phyloP scores from a whole-genome alignment of 2,888 invertebrate species.

The Dichetophora obliterata region DNA sequence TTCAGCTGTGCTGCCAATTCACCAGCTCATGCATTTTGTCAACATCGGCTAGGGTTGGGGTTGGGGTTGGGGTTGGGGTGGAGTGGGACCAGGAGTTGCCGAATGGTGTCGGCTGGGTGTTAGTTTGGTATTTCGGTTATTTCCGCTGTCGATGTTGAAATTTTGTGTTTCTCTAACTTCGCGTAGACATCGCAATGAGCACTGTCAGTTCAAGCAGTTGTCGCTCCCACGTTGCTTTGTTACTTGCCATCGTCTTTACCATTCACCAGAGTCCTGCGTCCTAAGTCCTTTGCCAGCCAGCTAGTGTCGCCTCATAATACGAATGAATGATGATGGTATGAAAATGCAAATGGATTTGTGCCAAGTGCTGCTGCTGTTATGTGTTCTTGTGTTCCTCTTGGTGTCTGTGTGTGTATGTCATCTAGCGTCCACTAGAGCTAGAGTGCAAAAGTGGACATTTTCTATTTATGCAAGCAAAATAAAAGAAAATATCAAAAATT shows the following conservation, averaged over 20 bases:
- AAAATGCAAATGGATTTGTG: constrained; percentile 50
- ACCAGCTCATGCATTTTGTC: constrained; percentile 18
- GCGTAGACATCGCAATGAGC: constrained; percentile 48
- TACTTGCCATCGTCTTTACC: not conserved
- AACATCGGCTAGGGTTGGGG: too few relatives aligned
- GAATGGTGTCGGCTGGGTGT: not conserved
- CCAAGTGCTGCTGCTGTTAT: constrained; percentile 34
- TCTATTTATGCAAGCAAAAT: constrained; percentile 42
- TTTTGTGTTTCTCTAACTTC: constrained; percentile 11
- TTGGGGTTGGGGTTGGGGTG: too few relatives aligned
- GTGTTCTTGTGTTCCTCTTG: not conserved
- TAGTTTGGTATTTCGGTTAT: not conserved
- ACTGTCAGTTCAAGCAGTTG: constrained; percentile 49
- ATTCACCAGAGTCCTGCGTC: not conserved
- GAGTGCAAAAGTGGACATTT: constrained; percentile 41
- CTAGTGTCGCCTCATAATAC: constrained; percentile 43
- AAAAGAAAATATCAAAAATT: constrained; percentile 15
- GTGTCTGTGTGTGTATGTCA: constrained; percentile 5
- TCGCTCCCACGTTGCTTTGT: constrained; percentile 24
- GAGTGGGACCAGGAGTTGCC: constrained; percentile 27
- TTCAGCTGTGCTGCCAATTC: not conserved
- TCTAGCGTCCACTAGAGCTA: constrained; percentile 10
- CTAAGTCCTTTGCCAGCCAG: not conserved
- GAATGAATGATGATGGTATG: constrained; percentile 51
- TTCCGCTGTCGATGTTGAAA: not conserved